A percentile compares a stretch with the other conserved stretches of the same genome.
These are phyloP conservation scores for Cepphus grylle DNA, from an alignment of 2,113 vertebrate genomes.

Conservation along the genomic window DNA sequence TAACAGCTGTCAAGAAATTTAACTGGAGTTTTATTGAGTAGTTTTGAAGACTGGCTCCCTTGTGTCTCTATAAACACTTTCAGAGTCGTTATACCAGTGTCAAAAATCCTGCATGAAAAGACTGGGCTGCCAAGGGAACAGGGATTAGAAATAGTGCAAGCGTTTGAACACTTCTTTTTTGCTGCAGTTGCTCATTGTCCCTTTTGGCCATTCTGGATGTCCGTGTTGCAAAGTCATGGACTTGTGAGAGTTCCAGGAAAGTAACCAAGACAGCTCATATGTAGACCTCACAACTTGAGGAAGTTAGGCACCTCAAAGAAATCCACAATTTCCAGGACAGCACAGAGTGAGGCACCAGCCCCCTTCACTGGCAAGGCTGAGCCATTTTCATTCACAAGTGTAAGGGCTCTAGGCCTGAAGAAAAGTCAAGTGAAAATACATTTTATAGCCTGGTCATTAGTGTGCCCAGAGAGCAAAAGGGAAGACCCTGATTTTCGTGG, in stretches of 20 bases:
- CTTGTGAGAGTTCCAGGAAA: not conserved
- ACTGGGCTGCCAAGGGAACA: not conserved
- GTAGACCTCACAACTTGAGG: not conserved
- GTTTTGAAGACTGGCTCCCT: slow-evolving; percentile 6
- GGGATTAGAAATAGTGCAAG: not conserved
- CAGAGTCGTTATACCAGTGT: not conserved
- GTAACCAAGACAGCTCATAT: not conserved
- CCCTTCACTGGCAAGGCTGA: not conserved
- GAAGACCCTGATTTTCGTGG: not conserved
- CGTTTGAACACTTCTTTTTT: not conserved
- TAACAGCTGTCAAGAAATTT: slow-evolving; percentile 29
- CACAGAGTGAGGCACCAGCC: not conserved
- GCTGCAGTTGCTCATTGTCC: not conserved
- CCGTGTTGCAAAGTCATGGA: not conserved
- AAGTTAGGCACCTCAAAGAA: not conserved
- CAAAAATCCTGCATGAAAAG: not conserved
- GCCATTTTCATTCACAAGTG: not conserved
- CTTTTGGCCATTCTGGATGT: not conserved
- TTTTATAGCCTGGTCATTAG: not conserved
- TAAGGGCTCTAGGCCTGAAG: not conserved
- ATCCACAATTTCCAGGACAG: not conserved
- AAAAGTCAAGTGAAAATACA: not conserved
- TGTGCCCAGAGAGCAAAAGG: not conserved
- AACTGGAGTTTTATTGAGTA: slow-evolving; percentile 1
- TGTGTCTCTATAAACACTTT: not conserved